A percentile compares a stretch with the other conserved stretches of the same genome.
Evolutionary conservation across 2,113 vertebrate species (phyloP).

Genomic region (Pardalotus punctatus): DNA sequence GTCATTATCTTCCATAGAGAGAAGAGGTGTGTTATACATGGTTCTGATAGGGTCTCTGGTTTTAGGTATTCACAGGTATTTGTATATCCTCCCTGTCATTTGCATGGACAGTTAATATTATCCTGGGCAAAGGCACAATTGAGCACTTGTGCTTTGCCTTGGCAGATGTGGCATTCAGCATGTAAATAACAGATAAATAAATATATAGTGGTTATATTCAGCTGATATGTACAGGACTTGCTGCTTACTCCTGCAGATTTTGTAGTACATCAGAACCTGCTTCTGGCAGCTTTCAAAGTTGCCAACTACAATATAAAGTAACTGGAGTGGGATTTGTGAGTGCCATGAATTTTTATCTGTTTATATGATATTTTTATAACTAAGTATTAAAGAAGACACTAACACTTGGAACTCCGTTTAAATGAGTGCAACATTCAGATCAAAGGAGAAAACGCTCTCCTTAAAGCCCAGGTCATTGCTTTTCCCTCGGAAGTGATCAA

Average conservation of each 20-base stretch:
- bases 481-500: neutral
- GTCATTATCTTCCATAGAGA: neutral
- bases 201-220: neutral
- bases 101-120: neutral
- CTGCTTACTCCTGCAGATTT: neutral
- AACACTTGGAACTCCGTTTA: neutral
- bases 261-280: neutral
- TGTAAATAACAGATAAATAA: neutral
- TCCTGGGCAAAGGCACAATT: neutral
- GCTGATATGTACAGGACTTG: neutral
- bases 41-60: neutral
- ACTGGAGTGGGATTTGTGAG: neutral
- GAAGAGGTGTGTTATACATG: neutral
- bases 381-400: neutral
- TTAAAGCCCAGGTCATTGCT: neutral
- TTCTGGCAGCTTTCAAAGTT: neutral
- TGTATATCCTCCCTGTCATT: neutral
- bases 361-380: slow-evolving; percentile 4
- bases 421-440: neutral
- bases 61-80: neutral
- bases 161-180: neutral
- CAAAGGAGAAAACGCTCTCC: neutral
- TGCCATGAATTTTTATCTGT: neutral
- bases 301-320: neutral
- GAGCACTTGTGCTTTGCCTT: neutral